Conservation (phyloP, 2,113 vertebrate genomes). For the Nyctereutes procyonoides region DNA sequence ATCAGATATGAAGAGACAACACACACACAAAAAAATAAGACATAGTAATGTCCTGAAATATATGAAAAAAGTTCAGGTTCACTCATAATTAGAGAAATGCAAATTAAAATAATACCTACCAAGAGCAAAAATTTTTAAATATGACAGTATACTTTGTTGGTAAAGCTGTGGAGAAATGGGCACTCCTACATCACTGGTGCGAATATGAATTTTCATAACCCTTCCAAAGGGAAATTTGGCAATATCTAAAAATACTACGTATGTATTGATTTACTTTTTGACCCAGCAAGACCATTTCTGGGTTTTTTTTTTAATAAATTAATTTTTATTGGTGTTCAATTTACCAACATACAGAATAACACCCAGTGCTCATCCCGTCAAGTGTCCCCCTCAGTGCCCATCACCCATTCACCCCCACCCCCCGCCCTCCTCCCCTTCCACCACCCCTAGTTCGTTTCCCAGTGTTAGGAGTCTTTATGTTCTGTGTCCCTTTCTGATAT, state of each 20-base stretch:
- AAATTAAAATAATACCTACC: not conserved
- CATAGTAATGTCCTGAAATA: not conserved
- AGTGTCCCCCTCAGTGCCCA: too few relatives aligned
- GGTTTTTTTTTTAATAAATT: too few relatives aligned
- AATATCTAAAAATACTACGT: not conserved
- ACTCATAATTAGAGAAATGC: not conserved
- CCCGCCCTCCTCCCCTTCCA: too few relatives aligned
- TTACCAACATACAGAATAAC: too few relatives aligned
- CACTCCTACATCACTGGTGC: not conserved
- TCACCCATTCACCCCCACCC: too few relatives aligned
- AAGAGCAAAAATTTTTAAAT: not conserved
- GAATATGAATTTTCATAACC: not conserved
- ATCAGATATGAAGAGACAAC: not conserved
- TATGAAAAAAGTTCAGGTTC: not conserved
- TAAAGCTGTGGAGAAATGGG: not conserved
- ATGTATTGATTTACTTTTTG: not conserved
- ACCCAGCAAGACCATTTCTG: not conserved
- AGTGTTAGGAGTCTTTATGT: too few relatives aligned
- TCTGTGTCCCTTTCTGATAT: too few relatives aligned
- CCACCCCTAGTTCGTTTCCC: too few relatives aligned
- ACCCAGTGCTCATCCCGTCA: too few relatives aligned
- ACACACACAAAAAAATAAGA: not conserved
- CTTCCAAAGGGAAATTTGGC: not conserved
- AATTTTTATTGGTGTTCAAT: too few relatives aligned
- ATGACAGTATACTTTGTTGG: not conserved